phyloP scores from a whole-genome alignment of 2,113 vertebrate genomes.

The Ellobius talpinus region DNA sequence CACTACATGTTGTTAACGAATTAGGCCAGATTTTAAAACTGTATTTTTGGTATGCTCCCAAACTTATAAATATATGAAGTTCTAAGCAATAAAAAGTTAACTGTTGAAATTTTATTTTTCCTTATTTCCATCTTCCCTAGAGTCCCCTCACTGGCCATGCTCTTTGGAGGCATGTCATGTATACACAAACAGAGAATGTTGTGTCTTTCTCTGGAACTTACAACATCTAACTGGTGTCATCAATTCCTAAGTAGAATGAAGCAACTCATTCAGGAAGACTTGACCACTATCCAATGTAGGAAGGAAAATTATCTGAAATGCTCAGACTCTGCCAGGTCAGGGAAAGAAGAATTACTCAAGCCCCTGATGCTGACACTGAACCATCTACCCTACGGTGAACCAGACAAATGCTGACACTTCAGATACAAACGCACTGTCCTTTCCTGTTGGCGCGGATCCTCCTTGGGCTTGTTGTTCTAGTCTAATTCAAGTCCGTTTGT shows the following conservation, averaged over 20 bases:
- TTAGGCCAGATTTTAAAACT: not conserved
- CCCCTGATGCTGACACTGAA: slow-evolving; percentile 60
- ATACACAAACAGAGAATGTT: not conserved
- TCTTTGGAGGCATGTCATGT: slow-evolving; percentile 9
- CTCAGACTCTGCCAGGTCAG: slow-evolving; percentile 49
- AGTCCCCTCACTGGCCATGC: not conserved
- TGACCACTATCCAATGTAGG: not conserved
- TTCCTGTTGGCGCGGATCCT: slow-evolving; percentile 73
- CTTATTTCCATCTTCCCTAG: slow-evolving; percentile 6
- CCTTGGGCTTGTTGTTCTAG: slow-evolving; percentile 54
- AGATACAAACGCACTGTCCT: slow-evolving; percentile 27
- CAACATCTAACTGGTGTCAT: not conserved
- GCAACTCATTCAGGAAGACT: not conserved
- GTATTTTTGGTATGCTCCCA: not conserved
- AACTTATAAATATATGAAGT: slow-evolving; percentile 21
- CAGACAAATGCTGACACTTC: slow-evolving; percentile 68
- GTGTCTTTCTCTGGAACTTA: slow-evolving; percentile 30
- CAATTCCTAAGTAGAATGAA: slow-evolving; percentile 53
- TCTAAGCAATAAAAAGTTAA: not conserved
- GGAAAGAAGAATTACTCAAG: slow-evolving; percentile 67
- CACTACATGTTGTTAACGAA: not conserved
- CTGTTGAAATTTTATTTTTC: slow-evolving; percentile 13
- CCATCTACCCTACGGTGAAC: slow-evolving; percentile 28
- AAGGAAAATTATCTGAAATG: slow-evolving; percentile 54
- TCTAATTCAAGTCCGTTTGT: slow-evolving; percentile 40